Evolutionary conservation across 2,797 vertebrate genomes (phyloP).

Genomic region (Tarsius wallacei): DNA sequence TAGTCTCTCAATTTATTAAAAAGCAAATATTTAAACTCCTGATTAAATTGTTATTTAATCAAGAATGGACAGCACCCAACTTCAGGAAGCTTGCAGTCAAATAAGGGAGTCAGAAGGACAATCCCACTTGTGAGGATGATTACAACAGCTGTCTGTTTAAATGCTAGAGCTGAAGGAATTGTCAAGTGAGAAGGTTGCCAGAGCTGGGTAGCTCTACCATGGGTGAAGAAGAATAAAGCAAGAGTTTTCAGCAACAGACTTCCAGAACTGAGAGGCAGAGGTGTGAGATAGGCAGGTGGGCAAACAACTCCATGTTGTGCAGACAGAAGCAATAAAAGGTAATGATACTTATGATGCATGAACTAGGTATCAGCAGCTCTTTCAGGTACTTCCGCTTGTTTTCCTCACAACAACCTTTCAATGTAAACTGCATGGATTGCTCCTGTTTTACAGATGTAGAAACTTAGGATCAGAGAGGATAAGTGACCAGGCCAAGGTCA

Average conservation of each 20-base stretch:
- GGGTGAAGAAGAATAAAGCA: neutral
- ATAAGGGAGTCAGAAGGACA: neutral
- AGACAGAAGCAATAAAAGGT: neutral
- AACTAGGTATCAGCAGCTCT: neutral
- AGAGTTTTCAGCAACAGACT: neutral
- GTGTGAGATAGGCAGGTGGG: neutral
- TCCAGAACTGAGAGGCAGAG: neutral
- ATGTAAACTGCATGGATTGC: neutral
- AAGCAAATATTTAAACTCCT: neutral
- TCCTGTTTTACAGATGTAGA: neutral
- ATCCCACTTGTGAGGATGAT: neutral
- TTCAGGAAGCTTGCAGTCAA: neutral
- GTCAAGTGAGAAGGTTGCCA: neutral
- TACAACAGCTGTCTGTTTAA: neutral
- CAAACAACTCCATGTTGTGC: neutral
- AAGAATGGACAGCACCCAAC: neutral
- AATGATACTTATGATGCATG: fast-evolving
- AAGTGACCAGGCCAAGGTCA: neutral
- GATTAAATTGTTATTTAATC: neutral
- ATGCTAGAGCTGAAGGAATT: too few relatives aligned
- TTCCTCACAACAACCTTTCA: neutral
- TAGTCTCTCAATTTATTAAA: neutral
- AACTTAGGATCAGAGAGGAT: slow-evolving; percentile 2
- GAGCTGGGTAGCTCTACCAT: fast-evolving
- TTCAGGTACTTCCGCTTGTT: neutral